Base-by-base conservation (phyloP, 2,888 invertebrate genomes). In the Hydrotaea cyrtoneurina region DNA sequence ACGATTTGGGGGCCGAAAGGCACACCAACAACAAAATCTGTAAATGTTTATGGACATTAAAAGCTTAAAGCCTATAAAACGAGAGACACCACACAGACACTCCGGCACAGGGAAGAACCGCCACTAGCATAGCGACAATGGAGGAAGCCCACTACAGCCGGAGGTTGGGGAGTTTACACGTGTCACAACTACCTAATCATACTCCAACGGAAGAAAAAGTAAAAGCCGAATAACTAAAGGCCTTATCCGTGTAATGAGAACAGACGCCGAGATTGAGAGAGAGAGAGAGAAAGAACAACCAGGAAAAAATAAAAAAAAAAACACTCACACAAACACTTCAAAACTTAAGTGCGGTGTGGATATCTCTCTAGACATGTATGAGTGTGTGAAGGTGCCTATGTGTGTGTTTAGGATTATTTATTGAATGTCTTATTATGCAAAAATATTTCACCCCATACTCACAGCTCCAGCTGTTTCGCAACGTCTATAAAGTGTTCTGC, bases 111-210 rank as follows among this genome's bases (percentile, higher is more conserved):
- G 7, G 26, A 59, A 31, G 7, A 2, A 19, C n/a, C n/a, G n/a
- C n/a, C n/a, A n/a, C n/a, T n/a, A n/a, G n/a, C 59, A 59, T 55
- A 21, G 55, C 11, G 39, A 39, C 39, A 39, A 1, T 39, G 10
- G 39, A 11, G 39, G 11, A 55, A 31, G 17, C 17, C 15, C 31
- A 31, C 31, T 31, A 2, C 31, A 4, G 31, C 3, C 7, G 7
- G 31, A 64, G 15, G 31, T 13, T 36, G 10, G 11, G 50, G 26
- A 43, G 26, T 36, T 62, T 72, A 72, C 72, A 78, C 77, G 72
- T 78, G 78, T 39, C 78, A 31, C 8, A 71, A 72, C 62, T 72
- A 36, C 72, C 72, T 72, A 31, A 36, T 53, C 31, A 72, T 50
- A 72, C 62, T 43, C 15, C 10, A 3, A n/a, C 43, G 43, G 3